Percentiles rank a stretch among this genome's conserved stretches.
These are phyloP conservation scores for Anguilla obscura DNA, from an alignment of 2,797 vertebrate species.

Conservation along the genomic window DNA sequence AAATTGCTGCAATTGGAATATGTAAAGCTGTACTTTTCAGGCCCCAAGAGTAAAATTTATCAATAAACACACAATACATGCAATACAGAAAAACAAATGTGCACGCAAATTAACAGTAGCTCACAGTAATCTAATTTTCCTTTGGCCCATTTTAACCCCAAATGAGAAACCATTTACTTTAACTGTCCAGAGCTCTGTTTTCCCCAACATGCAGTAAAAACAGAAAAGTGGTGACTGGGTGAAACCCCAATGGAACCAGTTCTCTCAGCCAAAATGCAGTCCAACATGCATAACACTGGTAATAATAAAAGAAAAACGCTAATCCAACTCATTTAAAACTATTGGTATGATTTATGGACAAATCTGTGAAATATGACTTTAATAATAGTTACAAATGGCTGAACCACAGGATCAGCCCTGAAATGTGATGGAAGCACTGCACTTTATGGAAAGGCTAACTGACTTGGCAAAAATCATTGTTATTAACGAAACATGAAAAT, in stretches of 20 bases:
- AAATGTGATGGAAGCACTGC: constrained; percentile 42
- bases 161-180: not conserved
- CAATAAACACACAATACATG: not conserved
- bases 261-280: not conserved
- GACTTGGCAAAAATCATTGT: constrained; percentile 68
- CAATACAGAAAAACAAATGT: not conserved
- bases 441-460: constrained; percentile 62
- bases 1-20: not conserved
- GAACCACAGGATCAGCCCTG: constrained; percentile 45
- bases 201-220: not conserved
- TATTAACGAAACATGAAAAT: constrained; percentile 76
- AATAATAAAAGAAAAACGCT: constrained; percentile 38
- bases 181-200: not conserved
- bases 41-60: not conserved
- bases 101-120: not conserved
- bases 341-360: constrained; percentile 63
- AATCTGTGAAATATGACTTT: constrained; percentile 71
- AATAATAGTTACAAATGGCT: constrained; percentile 75
- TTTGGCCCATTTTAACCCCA: not conserved
- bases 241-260: not conserved
- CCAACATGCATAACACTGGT: not conserved
- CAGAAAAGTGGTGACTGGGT: not conserved
- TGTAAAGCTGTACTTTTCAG: not conserved
- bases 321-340: constrained; percentile 62
- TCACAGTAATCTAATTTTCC: not conserved